These are phyloP conservation scores for Aphelenchoides bicaudatus DNA, from an alignment of 2,888 invertebrate species.

Conservation along the genomic window DNA sequence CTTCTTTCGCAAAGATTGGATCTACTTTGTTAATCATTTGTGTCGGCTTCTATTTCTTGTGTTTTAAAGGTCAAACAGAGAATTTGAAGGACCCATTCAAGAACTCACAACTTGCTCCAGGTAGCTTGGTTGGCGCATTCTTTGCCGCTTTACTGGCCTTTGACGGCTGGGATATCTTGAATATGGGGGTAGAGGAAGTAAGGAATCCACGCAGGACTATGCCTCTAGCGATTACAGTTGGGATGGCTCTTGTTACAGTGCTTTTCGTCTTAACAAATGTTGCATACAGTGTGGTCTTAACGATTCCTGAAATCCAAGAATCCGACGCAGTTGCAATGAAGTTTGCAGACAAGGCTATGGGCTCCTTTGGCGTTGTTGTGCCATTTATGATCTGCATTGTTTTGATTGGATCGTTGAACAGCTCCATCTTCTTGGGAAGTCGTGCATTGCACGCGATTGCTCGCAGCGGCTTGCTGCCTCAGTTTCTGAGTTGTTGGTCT, in stretches of 20 bases:
- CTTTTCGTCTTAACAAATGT: constrained; percentile 52
- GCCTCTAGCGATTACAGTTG: constrained; percentile 55
- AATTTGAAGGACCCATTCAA: constrained; percentile 39
- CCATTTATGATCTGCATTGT: constrained; percentile 55
- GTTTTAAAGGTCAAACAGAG: constrained; percentile 32
- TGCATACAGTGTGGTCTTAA: constrained; percentile 51
- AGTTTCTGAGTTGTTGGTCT: constrained; percentile 47
- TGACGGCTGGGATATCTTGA: constrained; percentile 59
- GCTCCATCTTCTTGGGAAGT: constrained; percentile 54
- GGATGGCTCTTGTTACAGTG: constrained; percentile 49
- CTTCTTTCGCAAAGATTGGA: constrained; percentile 50
- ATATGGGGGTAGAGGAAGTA: constrained; percentile 56
- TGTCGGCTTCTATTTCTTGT: constrained; percentile 48
- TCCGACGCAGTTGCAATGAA: constrained; percentile 52
- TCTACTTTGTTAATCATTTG: constrained; percentile 48
- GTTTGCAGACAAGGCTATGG: constrained; percentile 46
- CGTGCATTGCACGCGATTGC: constrained; percentile 50
- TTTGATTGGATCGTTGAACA: constrained; percentile 53
- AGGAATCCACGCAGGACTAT: constrained; percentile 55
- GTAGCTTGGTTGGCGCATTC: constrained; percentile 44
- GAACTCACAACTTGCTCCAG: constrained; percentile 23
- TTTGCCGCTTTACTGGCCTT: constrained; percentile 47
- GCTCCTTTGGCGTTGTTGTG: constrained; percentile 43
- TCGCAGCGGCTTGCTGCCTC: constrained; percentile 49
- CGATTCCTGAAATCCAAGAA: constrained; percentile 34